Evolutionary conservation across 2,797 vertebrate genomes (phyloP).

Genomic region (Periparus ater): DNA sequence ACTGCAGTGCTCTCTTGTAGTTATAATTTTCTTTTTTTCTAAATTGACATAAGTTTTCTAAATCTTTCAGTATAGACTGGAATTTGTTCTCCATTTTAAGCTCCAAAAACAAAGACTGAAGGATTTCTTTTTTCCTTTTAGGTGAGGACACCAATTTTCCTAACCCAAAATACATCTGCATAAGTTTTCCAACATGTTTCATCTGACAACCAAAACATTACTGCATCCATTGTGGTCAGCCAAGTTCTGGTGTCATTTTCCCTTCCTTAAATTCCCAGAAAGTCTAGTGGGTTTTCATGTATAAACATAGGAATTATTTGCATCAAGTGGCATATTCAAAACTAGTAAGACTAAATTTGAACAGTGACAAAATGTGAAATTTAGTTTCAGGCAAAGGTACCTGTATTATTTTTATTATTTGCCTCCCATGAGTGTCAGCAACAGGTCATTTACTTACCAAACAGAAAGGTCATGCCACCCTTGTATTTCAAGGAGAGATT

Average conservation of each 20-base stretch:
- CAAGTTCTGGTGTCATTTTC: neutral
- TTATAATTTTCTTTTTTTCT: neutral
- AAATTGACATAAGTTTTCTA: neutral
- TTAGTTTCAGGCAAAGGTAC: neutral
- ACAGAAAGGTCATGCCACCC: neutral
- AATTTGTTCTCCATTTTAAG: neutral
- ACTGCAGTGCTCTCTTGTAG: neutral
- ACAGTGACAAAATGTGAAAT: neutral
- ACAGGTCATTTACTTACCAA: neutral
- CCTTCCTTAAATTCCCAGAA: neutral
- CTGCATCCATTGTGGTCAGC: neutral
- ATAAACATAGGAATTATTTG: neutral
- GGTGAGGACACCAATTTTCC: neutral
- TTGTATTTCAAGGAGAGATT: neutral
- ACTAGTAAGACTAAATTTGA: neutral
- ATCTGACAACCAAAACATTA: neutral
- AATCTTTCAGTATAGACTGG: neutral
- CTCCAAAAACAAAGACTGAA: neutral
- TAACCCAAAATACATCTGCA: neutral
- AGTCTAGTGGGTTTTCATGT: neutral
- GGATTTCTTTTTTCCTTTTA: neutral
- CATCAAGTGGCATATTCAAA: neutral
- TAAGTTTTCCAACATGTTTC: neutral
- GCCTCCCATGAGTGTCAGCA: neutral
- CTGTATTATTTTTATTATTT: neutral